A percentile compares a stretch with the other conserved stretches of the same genome.
Conservation (phyloP, 2,888 invertebrate genomes). For the Deladenus siricidicola region DNA sequence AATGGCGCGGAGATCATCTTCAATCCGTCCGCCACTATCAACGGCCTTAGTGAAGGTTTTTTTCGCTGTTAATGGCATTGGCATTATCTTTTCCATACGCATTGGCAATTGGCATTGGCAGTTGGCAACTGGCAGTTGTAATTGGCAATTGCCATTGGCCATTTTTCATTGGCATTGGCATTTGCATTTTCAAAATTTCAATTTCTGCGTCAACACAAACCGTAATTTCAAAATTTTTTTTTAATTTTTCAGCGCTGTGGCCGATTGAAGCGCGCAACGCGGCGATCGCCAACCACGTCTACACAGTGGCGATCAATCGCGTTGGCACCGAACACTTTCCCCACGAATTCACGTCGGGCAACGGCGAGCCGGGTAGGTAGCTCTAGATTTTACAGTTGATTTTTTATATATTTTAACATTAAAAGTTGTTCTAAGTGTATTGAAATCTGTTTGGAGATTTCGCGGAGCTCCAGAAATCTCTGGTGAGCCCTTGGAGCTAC, state of each 20-base stretch:
- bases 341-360: conserved; percentile 75
- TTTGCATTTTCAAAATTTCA: no score
- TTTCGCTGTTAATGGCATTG: neutral
- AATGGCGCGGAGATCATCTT: conserved; percentile 92
- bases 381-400: no score
- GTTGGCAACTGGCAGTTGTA: no score
- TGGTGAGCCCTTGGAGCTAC: neutral
- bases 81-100: no score
- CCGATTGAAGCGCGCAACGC: conserved; percentile 87
- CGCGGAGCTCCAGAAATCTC: neutral
- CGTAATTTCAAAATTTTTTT: neutral
- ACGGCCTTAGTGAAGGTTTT: conserved; percentile 55
- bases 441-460: neutral
- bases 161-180: no score
- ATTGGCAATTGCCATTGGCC: no score
- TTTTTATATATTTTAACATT: neutral
- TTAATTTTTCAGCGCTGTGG: conserved; percentile 61
- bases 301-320: conserved; percentile 82
- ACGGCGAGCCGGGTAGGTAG: conserved; percentile 64
- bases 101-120: no score
- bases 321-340: conserved; percentile 74
- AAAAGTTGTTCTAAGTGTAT: neutral
- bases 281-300: conserved; percentile 89
- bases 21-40: conserved; percentile 87
- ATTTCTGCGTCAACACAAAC: conserved; percentile 61